Conservation (phyloP, 1,140 invertebrate genomes). For the Tetragonula clypearis region DNA sequence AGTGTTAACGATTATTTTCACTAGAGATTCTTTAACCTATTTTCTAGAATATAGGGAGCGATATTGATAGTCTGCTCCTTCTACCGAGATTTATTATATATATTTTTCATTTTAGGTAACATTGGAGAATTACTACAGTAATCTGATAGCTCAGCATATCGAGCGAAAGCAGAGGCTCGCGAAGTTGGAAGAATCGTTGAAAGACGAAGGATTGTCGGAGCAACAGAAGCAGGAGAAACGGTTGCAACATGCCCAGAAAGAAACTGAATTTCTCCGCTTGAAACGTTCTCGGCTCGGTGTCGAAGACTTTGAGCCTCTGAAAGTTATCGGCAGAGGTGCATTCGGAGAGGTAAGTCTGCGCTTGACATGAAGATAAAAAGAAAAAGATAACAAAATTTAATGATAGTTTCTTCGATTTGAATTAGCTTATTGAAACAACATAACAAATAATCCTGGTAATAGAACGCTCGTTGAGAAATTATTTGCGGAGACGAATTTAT, state of each 20-base stretch:
- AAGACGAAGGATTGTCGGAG: slow-evolving; percentile 94
- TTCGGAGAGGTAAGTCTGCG: slow-evolving; percentile 92
- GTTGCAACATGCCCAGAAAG: slow-evolving; percentile 97
- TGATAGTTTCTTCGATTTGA: no score
- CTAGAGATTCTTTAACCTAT: slow-evolving; percentile 6
- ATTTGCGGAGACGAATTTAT: no score
- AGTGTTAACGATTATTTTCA: no score
- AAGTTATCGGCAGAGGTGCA: slow-evolving; percentile 98
- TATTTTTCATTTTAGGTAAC: slow-evolving; percentile 84
- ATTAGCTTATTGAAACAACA: no score
- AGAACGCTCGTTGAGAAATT: no score
- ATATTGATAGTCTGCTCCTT: neutral
- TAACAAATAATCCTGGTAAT: no score
- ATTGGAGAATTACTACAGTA: slow-evolving; percentile 99
- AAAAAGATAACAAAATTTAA: no score
- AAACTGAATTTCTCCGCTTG: slow-evolving; percentile 98
- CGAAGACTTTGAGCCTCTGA: slow-evolving; percentile 99
- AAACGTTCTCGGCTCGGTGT: slow-evolving; percentile 98
- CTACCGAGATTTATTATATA: neutral
- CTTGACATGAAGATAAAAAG: no score
- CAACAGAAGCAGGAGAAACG: slow-evolving; percentile 94
- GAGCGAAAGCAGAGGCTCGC: slow-evolving; percentile 97
- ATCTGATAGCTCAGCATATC: slow-evolving; percentile 97
- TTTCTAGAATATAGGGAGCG: neutral
- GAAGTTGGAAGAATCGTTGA: slow-evolving; percentile 96